Evolutionary conservation across 1,140 invertebrate species (phyloP).

Genomic region (Drosophila chauvacae): DNA sequence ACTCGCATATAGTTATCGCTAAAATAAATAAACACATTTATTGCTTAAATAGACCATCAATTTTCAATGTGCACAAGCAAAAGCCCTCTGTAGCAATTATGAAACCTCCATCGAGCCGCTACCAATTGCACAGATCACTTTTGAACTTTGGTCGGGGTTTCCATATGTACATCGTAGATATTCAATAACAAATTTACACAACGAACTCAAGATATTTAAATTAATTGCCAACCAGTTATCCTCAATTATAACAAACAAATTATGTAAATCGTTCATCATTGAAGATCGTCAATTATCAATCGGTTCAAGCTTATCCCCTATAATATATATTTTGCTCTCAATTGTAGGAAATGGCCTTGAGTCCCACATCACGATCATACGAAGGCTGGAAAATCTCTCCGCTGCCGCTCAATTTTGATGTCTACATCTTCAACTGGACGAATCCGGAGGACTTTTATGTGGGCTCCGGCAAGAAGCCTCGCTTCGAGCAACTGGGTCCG

Average conservation of each 20-base stretch:
- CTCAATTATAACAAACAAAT: slow-evolving; percentile 29
- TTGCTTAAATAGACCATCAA: neutral
- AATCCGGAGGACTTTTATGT: slow-evolving; percentile 88
- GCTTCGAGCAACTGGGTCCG: slow-evolving; percentile 89
- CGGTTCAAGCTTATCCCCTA: slow-evolving; percentile 17
- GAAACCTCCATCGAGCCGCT: neutral
- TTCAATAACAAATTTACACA: slow-evolving; percentile 23
- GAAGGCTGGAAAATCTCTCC: slow-evolving; percentile 90
- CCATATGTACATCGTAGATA: neutral
- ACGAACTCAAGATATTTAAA: slow-evolving; percentile 6
- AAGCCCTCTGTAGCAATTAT: slow-evolving; percentile 12
- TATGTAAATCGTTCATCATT: slow-evolving; percentile 34
- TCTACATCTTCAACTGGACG: slow-evolving; percentile 94
- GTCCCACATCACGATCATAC: slow-evolving; percentile 87
- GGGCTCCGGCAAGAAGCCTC: slow-evolving; percentile 86
- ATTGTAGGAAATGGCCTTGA: slow-evolving; percentile 88
- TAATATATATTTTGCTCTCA: slow-evolving; percentile 3
- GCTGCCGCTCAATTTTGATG: slow-evolving; percentile 90
- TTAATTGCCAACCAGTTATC: slow-evolving; percentile 32
- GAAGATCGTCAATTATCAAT: slow-evolving; percentile 11
- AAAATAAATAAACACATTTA: neutral
- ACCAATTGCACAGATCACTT: slow-evolving; percentile 25
- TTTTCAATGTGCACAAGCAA: slow-evolving; percentile 16
- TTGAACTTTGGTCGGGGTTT: slow-evolving; percentile 26
- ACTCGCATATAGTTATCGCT: neutral